These are phyloP conservation scores for Catocala sponsa DNA, from an alignment of 2,888 invertebrate species.

Conservation along the genomic window DNA sequence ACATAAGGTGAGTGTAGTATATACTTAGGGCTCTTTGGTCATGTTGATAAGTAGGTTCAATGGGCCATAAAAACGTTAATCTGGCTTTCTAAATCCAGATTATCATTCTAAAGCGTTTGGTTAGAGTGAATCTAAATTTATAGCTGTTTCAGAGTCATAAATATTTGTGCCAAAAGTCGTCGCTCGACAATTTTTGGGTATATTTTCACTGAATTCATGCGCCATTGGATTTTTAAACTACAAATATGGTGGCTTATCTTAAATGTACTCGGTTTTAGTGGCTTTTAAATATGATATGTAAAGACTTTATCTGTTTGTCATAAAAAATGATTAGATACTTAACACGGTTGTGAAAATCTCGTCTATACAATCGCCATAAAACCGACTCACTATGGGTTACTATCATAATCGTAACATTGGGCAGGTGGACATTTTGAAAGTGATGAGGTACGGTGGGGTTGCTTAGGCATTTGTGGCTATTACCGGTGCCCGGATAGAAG, in stretches of 20 bases:
- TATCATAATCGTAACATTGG: constrained; percentile 1
- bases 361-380: constrained; percentile 1
- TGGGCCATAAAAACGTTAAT: constrained; percentile 27
- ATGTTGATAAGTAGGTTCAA: constrained; percentile 14
- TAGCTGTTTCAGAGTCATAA: constrained; percentile 31
- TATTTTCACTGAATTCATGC: constrained; percentile 13
- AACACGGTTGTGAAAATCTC: constrained; percentile 12
- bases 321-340: constrained; percentile 28
- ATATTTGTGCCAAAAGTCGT: constrained; percentile 23
- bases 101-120: constrained; percentile 29
- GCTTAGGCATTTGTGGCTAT: no score
- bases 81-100: constrained; percentile 22
- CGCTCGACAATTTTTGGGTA: constrained; percentile 22
- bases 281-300: constrained; percentile 30
- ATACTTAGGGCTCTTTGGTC: neutral
- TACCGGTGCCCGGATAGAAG: no score
- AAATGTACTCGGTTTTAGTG: constrained; percentile 18
- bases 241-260: constrained; percentile 23
- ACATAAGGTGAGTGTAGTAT: constrained; percentile 19
- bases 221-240: constrained; percentile 22
- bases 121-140: constrained; percentile 36
- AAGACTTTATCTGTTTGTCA: constrained; percentile 28
- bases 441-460: neutral
- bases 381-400: neutral
- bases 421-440: neutral